phyloP scores from a whole-genome alignment of 2,797 vertebrate species.

The Graptemys geographica region DNA sequence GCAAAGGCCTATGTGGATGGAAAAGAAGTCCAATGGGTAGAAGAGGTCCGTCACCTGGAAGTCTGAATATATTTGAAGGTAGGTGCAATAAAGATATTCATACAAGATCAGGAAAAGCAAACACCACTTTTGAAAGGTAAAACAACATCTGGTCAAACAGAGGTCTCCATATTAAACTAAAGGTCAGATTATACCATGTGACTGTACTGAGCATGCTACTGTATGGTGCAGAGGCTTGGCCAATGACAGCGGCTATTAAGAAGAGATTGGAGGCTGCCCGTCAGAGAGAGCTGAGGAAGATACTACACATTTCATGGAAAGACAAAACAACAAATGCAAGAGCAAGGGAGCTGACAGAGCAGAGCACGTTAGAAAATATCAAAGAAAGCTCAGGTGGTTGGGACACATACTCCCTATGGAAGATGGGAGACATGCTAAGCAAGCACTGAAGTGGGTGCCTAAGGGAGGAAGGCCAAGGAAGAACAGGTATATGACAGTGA shows the following conservation, averaged over 20 bases:
- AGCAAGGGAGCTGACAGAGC: neutral
- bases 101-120: neutral
- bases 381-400: neutral
- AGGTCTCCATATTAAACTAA: neutral
- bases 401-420: neutral
- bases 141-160: neutral
- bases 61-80: neutral
- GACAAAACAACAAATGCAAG: neutral
- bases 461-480: neutral
- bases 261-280: neutral
- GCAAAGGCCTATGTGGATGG: neutral
- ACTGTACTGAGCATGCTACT: neutral
- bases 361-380: neutral
- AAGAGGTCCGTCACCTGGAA: neutral
- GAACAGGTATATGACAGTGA: neutral
- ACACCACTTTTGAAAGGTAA: neutral
- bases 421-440: neutral
- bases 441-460: neutral
- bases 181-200: neutral
- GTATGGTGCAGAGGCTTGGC: neutral
- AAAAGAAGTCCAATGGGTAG: neutral
- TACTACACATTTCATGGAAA: neutral
- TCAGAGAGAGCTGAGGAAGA: neutral
- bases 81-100: neutral
- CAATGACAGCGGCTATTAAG: neutral